Base-by-base conservation (phyloP, 1,140 invertebrate species). In the Cyphomyrmex costatus region DNA sequence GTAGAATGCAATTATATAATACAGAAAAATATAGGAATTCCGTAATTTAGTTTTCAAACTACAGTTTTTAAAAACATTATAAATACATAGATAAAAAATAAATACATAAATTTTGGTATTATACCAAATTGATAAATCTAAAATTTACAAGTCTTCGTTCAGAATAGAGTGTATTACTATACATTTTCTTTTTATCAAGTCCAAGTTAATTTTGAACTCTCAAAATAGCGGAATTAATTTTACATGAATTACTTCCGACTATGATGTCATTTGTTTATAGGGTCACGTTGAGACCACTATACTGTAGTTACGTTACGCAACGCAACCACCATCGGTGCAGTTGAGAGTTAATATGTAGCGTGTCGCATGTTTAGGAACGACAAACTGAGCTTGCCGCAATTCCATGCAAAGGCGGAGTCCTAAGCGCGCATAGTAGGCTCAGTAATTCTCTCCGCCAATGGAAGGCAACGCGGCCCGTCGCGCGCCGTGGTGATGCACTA, bases 311-410 rank as follows among this genome's bases (percentile, higher is more conserved):
- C 42, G 60, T 65, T 78, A 78, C 63, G 77, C n/a, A 12, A 79
- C 24, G 27, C 30, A 53, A 79, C 21, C 21, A 19, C 46, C 16
- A 19, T n/a, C n/a, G n/a, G n/a, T n/a, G 53, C 14, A 73, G n/a
- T 24, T 12, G 60, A n/a, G 60, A 60, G 76, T 82, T 82, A 73
- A 82, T 58, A 73, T 42, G 79, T 82, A 82, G 16, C 53, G 19
- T 83, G 68, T 73, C 53, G 68, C 68, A 46, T 74, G 53, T 74
- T 73, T 70, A 46, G 24, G 33, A 21, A 82, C 51, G 78, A 82
- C 36, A 73, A 82, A 82, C 79, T 58, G 27, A n/a, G 46, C 46
- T 71, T 73, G 53, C 79, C 51, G 66, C 79, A 82, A 73, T 82
- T 82, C 51, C 36, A 24, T n/a, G 33, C 51, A n/a, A 73, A 60